phyloP scores from a whole-genome alignment of 2,797 vertebrate genomes.

The Gymnothorax javanicus region DNA sequence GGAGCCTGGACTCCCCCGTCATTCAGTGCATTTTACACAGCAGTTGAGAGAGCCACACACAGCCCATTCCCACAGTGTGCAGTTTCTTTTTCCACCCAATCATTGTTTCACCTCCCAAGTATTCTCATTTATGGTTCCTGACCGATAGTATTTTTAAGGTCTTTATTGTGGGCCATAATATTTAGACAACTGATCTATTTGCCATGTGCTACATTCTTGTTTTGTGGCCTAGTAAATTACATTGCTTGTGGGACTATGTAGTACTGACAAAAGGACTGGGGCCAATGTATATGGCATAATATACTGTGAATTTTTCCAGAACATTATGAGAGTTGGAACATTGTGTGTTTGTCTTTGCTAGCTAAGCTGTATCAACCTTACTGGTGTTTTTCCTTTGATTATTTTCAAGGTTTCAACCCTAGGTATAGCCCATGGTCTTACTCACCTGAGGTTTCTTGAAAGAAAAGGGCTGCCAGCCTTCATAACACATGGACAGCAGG shows the following conservation, averaged over 20 bases:
- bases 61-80: background rate
- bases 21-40: background rate
- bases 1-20: background rate
- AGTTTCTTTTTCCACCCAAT: background rate
- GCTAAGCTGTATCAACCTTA: background rate
- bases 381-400: background rate
- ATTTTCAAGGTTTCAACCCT: background rate
- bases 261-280: background rate
- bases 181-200: background rate
- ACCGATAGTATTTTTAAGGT: background rate
- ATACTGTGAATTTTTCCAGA: background rate
- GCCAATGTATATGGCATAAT: background rate
- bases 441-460: background rate
- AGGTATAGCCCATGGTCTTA: background rate
- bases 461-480: background rate
- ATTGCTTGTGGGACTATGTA: background rate
- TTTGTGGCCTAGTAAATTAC: background rate
- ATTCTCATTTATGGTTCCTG: background rate
- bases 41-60: background rate
- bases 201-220: background rate
- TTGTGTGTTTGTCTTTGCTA: slow-evolving; percentile 15
- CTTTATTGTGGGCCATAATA: background rate
- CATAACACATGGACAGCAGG: background rate
- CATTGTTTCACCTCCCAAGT: background rate
- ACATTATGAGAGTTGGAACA: background rate